phyloP scores from a whole-genome alignment of 1,140 invertebrate genomes.

The Drosophila carrolli region DNA sequence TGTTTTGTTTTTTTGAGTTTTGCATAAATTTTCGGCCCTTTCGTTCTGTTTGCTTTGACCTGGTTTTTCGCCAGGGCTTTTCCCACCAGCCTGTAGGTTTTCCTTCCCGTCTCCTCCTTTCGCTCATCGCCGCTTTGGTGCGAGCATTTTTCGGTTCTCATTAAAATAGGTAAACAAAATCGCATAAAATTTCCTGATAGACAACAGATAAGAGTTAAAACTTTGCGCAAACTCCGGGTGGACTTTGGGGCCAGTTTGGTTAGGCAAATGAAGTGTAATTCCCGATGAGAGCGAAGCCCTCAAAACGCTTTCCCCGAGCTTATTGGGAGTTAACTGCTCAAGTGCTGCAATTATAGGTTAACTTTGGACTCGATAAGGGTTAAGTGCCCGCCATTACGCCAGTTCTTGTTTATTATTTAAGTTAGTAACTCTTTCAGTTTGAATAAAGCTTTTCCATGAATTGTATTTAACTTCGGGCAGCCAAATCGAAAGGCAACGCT shows the following conservation, averaged over 20 bases:
- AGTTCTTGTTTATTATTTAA: slow-evolving; percentile 21
- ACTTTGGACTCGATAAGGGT: slow-evolving; percentile 32
- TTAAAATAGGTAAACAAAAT: slow-evolving; percentile 83
- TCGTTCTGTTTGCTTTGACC: slow-evolving; percentile 80
- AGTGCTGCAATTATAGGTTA: slow-evolving; percentile 53
- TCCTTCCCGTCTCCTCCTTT: slow-evolving; percentile 35
- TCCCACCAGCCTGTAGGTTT: slow-evolving; percentile 27
- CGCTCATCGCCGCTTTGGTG: slow-evolving; percentile 36
- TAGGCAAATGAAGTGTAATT: slow-evolving; percentile 71
- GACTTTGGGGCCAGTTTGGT: slow-evolving; percentile 47
- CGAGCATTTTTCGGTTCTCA: slow-evolving; percentile 75
- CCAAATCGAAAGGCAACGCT: too few species aligned
- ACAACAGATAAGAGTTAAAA: slow-evolving; percentile 81
- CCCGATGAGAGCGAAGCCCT: slow-evolving; percentile 25
- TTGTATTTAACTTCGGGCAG: not conserved
- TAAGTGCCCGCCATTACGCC: slow-evolving; percentile 29
- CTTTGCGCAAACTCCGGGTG: slow-evolving; percentile 65
- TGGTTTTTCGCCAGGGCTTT: slow-evolving; percentile 69
- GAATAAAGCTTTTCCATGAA: not conserved
- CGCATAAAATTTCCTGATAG: slow-evolving; percentile 80
- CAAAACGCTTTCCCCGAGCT: slow-evolving; percentile 37
- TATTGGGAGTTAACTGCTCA: slow-evolving; percentile 47
- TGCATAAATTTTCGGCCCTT: slow-evolving; percentile 79
- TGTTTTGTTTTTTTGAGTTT: slow-evolving; percentile 69
- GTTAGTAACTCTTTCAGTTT: slow-evolving; percentile 13